Evolutionary conservation across 2,797 vertebrate species (phyloP).

Genomic region (Austrolebias charrua): DNA sequence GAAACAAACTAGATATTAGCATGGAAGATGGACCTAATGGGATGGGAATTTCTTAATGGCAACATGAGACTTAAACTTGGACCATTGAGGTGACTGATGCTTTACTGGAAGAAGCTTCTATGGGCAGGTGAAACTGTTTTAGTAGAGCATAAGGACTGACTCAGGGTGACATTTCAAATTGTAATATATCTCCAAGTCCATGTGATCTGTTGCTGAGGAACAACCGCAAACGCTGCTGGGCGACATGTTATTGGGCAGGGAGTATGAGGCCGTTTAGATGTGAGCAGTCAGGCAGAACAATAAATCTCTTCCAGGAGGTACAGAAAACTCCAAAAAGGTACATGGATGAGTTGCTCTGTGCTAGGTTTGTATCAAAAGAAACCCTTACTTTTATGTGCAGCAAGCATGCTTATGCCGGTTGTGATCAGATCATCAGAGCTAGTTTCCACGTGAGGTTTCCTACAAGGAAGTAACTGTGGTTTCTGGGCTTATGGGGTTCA

Average conservation of each 20-base stretch:
- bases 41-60: slow-evolving; percentile 55
- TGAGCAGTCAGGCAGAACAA: slow-evolving; percentile 49
- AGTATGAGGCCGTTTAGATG: slow-evolving; percentile 39
- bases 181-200: slow-evolving; percentile 44
- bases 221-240: slow-evolving; percentile 31
- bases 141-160: slow-evolving; percentile 33
- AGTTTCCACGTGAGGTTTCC: slow-evolving; percentile 42
- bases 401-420: slow-evolving; percentile 24
- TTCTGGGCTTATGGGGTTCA: slow-evolving; percentile 44
- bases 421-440: slow-evolving; percentile 54
- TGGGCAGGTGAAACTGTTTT: slow-evolving; percentile 39
- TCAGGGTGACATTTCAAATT: slow-evolving; percentile 56
- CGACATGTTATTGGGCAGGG: slow-evolving; percentile 27
- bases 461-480: slow-evolving; percentile 42
- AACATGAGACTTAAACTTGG: slow-evolving; percentile 41
- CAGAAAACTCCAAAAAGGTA: slow-evolving; percentile 32
- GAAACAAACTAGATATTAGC: slow-evolving; percentile 40
- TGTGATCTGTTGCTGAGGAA: slow-evolving; percentile 42
- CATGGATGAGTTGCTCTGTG: slow-evolving; percentile 51
- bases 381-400: slow-evolving; percentile 43
- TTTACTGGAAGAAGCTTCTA: slow-evolving; percentile 26
- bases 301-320: slow-evolving; percentile 54
- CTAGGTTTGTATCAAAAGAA: slow-evolving; percentile 59
- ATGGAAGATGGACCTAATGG: slow-evolving; percentile 41
- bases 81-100: slow-evolving; percentile 45